These are phyloP conservation scores for Caenorhabditis japonica DNA, from an alignment of 2,888 invertebrate species.

Conservation along the genomic window DNA sequence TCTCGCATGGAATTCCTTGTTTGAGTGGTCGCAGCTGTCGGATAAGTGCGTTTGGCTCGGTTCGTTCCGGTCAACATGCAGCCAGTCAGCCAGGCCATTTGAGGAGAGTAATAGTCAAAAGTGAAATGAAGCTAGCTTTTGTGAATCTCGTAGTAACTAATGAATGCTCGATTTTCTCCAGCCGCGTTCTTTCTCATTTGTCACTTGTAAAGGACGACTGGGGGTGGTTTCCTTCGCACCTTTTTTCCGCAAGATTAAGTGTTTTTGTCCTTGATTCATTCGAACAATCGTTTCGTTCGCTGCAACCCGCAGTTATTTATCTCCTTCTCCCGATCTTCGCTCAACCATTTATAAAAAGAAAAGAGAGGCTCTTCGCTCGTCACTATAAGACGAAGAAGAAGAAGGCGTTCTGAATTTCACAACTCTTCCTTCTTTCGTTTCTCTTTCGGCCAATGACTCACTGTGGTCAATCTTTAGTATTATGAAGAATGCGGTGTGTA, in stretches of 20 bases:
- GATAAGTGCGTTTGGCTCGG: neutral
- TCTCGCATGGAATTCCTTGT: no score
- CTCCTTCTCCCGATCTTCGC: slow-evolving; percentile 34
- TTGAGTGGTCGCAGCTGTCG: slow-evolving; percentile 9
- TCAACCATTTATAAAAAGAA: slow-evolving; percentile 30
- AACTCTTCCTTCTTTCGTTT: slow-evolving; percentile 17
- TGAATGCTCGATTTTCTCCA: no score
- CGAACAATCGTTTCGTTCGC: neutral
- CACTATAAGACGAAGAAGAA: slow-evolving; percentile 16
- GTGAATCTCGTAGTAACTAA: no score
- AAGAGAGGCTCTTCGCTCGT: slow-evolving; percentile 28
- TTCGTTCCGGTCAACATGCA: slow-evolving; percentile 4
- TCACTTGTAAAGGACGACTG: no score
- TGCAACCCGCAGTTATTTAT: slow-evolving; percentile 46
- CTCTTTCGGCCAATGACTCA: slow-evolving; percentile 20
- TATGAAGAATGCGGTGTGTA: no score
- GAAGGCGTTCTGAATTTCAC: slow-evolving; percentile 14
- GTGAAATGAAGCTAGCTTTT: no score
- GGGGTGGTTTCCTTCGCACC: no score
- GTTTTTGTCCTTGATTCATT: slow-evolving; percentile 47
- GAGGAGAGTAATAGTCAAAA: slow-evolving; percentile 1
- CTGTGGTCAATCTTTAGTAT: slow-evolving; percentile 26
- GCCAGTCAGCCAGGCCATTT: neutral
- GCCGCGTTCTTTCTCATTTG: no score
- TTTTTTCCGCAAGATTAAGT: slow-evolving; percentile 33